phyloP scores from a whole-genome alignment of 2,797 vertebrate genomes.

The Melanotaenia maccullochi region DNA sequence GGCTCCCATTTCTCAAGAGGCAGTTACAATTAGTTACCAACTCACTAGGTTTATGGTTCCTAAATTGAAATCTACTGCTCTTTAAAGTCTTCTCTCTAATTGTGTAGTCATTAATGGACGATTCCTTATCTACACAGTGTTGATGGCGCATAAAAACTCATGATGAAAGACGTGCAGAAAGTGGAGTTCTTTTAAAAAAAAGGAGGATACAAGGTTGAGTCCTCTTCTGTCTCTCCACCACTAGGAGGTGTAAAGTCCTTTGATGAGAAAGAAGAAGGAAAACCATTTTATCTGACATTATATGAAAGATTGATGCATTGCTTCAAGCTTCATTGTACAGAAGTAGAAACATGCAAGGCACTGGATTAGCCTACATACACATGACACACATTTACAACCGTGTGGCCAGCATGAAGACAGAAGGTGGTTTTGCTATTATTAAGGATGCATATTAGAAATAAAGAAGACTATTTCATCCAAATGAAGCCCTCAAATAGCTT shows the following conservation, averaged over 20 bases:
- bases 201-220: neutral
- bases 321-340: constrained; percentile 71
- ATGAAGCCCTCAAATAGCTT: neutral
- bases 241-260: constrained; percentile 71
- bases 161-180: constrained; percentile 64
- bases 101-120: constrained; percentile 76
- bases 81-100: constrained; percentile 77
- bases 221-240: constrained; percentile 44
- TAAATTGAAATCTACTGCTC: constrained; percentile 79
- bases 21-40: constrained; percentile 75
- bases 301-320: constrained; percentile 70
- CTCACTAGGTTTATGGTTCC: constrained; percentile 77
- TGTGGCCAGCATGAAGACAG: constrained; percentile 31
- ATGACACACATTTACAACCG: constrained; percentile 53
- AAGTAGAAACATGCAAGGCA: constrained; percentile 59
- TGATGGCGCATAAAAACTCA: constrained; percentile 76
- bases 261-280: neutral
- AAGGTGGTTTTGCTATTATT: neutral
- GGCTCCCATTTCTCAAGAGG: constrained; percentile 61
- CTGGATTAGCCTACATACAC: constrained; percentile 59
- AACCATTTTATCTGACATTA: constrained; percentile 39
- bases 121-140: constrained; percentile 72
- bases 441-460: constrained; percentile 6
- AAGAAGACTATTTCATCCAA: constrained; percentile 2
- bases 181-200: constrained; percentile 47